Evolutionary conservation across 2,888 invertebrate genomes (phyloP), one percentile per base, ranked within the genome.

Genomic region (Tenthredo livida): DNA sequence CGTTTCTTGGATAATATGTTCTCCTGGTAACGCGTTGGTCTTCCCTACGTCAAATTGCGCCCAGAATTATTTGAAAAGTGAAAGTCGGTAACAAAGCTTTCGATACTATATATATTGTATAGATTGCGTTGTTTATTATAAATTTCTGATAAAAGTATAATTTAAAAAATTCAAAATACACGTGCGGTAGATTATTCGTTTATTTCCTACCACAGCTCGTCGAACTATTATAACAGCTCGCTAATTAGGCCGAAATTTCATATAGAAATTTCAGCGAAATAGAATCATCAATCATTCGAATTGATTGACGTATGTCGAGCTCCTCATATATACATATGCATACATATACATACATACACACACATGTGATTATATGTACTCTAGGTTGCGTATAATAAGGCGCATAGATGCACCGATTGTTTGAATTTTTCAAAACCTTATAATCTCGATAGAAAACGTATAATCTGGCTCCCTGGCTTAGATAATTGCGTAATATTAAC

Each of bases 11-110:
- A 25, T 12, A 25, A 61, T n/a, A 61, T 61, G 61, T 61, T 25
- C 21, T 61, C 61, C 61, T 61, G n/a, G n/a, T 61, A 61, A 9
- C 61, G 25, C 25, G 7, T 61, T 61, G 61, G 61, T 61, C 2
- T 21, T 61, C 61, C 61, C 61, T 61, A 61, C 61, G 61, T 61
- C 61, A 61, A 61, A 61, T 61, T 61, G 61, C 61, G 61, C 61
- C 61, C 61, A 25, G 61, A 61, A 61, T 25, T 25, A 25, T 61
- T 25, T 61, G 61, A 25, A 61, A 61, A 61, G 61, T 61, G 61
- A 61, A 61, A 61, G 61, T 61, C 61, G 21, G 61, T 61, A 61
- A 61, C 21, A 61, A 2, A 61, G 61, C 61, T 61, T 25, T 21
- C 4, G 9, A 25, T 21, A 61, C 25, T 61, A 9, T 1, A 61